phyloP scores from a whole-genome alignment of 2,797 vertebrate species.

The Paguma larvata region DNA sequence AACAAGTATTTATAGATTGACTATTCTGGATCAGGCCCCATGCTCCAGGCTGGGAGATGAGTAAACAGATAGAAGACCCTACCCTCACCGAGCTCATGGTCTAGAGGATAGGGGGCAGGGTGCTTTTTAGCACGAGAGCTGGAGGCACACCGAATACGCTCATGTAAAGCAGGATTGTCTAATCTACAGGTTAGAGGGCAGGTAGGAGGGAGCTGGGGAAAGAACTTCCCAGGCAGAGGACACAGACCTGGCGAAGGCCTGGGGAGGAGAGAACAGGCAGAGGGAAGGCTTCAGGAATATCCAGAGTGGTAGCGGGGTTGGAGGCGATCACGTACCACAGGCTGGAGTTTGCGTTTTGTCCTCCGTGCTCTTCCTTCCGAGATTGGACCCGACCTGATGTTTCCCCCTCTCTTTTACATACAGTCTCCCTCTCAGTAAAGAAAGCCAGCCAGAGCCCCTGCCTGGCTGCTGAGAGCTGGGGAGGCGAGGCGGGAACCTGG shows the following conservation, averaged over 20 bases:
- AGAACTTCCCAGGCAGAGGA: background rate
- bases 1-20: background rate
- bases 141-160: background rate
- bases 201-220: background rate
- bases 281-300: background rate
- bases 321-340: accelerated
- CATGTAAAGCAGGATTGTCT: background rate
- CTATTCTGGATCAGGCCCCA: background rate
- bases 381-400: background rate
- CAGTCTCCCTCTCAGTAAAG: background rate
- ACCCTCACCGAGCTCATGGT: background rate
- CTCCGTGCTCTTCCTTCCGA: background rate
- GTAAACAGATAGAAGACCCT: background rate
- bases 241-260: background rate
- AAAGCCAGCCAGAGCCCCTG: background rate
- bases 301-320: background rate
- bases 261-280: background rate
- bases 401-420: background rate
- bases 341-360: background rate
- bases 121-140: background rate
- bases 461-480: background rate
- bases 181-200: background rate
- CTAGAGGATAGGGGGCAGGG: background rate
- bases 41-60: background rate
- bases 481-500: background rate